phyloP scores from a whole-genome alignment of 2,888 invertebrate genomes.

The Tiliacea citrago region DNA sequence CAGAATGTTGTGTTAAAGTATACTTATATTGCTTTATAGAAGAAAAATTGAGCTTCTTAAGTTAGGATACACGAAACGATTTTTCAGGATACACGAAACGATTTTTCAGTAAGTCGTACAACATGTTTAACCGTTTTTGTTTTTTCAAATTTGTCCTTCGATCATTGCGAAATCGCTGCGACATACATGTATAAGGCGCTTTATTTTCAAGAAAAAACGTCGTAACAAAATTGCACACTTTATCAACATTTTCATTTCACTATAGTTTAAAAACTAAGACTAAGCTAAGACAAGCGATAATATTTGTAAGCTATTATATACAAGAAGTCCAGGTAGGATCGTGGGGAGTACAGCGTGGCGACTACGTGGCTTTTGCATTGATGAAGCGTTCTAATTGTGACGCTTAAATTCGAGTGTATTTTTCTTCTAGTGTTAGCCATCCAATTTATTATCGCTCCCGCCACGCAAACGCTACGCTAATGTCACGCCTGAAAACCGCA shows the following conservation, averaged over 20 bases:
- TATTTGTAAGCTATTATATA: constrained; percentile 72
- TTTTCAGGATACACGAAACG: constrained; percentile 9
- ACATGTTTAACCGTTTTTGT: background rate
- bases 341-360: background rate
- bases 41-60: constrained; percentile 62
- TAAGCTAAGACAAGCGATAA: constrained; percentile 67
- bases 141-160: background rate
- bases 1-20: constrained; percentile 66
- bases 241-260: constrained; percentile 33
- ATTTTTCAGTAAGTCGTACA: background rate
- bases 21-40: constrained; percentile 72
- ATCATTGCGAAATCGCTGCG: background rate
- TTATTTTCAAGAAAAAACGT: constrained; percentile 16
- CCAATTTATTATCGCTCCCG: background rate
- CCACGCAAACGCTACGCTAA: constrained; percentile 7
- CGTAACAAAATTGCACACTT: constrained; percentile 13
- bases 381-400: background rate
- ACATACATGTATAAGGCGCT: background rate
- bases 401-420: background rate
- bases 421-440: background rate
- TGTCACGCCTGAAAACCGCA: constrained; percentile 18
- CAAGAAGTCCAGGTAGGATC: constrained; percentile 48
- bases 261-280: constrained; percentile 45
- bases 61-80: constrained; percentile 21
- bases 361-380: constrained; percentile 2